A percentile compares a stretch with the other conserved stretches of the same genome.
These are phyloP conservation scores for Eugnorisma glareosa DNA, from an alignment of 2,888 invertebrate species.

Conservation along the genomic window DNA sequence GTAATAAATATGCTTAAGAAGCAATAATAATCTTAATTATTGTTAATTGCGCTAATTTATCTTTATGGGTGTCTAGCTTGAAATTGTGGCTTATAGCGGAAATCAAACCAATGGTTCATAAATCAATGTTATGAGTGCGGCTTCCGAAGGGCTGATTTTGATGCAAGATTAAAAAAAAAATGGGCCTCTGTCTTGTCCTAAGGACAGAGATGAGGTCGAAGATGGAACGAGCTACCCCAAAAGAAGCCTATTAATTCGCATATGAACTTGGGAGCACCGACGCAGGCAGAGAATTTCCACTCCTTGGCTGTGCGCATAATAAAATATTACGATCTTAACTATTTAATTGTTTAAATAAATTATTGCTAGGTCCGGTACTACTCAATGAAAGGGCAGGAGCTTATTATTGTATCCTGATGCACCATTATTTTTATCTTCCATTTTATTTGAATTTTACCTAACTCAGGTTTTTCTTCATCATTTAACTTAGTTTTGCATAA, in stretches of 20 bases:
- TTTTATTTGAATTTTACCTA: neutral
- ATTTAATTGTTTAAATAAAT: neutral
- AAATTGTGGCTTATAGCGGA: neutral
- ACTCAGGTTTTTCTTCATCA: neutral
- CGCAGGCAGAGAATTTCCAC: no score
- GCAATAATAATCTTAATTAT: conserved; percentile 23
- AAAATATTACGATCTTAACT: neutral
- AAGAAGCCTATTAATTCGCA: no score
- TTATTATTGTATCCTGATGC: neutral
- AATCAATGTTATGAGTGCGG: conserved; percentile 9
- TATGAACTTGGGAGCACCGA: no score
- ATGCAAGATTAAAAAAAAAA: no score
- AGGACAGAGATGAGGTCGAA: no score
- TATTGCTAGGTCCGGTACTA: neutral
- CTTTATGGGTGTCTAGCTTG: neutral
- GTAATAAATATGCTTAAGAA: conserved; percentile 3
- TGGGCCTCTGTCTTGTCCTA: no score
- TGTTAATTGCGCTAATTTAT: conserved; percentile 2
- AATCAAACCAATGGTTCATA: neutral
- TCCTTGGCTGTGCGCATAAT: no score
- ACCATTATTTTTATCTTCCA: neutral
- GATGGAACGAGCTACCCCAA: no score
- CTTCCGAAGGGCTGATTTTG: conserved; percentile 5
- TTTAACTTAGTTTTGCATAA: neutral
- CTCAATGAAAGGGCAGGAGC: no score